phyloP scores from a whole-genome alignment of 2,113 vertebrate species.

The Chinchilla lanigera region DNA sequence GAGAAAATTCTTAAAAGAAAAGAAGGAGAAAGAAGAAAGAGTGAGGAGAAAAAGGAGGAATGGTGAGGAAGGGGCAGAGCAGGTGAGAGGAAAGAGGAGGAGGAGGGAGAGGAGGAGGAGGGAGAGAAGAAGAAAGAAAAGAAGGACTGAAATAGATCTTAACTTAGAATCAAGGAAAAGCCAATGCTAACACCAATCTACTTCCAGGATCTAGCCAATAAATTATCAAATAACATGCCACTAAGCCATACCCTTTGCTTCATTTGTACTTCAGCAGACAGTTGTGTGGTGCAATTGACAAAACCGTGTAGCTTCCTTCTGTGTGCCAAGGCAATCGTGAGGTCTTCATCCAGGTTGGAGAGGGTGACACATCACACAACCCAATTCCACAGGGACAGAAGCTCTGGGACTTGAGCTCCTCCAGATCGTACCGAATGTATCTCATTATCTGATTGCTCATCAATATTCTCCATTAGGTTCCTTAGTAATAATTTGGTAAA shows the following conservation, averaged over 20 bases:
- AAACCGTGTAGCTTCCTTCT: not conserved
- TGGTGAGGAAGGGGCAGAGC: not conserved
- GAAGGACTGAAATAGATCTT: not conserved
- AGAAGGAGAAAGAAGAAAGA: not conserved
- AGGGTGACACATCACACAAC: not conserved
- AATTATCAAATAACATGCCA: not conserved
- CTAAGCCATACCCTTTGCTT: not conserved
- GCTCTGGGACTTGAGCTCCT: not conserved
- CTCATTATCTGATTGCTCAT: not conserved
- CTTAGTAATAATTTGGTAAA: not conserved
- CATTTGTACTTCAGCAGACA: slow-evolving; percentile 38
- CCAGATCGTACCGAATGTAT: not conserved
- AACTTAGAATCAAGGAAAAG: slow-evolving; percentile 56
- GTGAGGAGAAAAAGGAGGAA: no score
- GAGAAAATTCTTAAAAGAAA: not conserved
- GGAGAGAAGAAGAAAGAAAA: not conserved
- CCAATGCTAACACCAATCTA: not conserved
- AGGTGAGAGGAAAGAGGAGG: not conserved
- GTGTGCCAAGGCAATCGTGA: not conserved
- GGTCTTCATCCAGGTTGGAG: not conserved
- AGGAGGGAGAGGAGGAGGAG: not conserved
- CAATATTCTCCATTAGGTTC: not conserved
- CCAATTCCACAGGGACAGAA: not conserved
- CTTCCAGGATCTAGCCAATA: not conserved
- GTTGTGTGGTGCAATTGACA: not conserved